These are phyloP conservation scores for Sturmia bella DNA, from an alignment of 2,888 invertebrate species.

Conservation along the genomic window DNA sequence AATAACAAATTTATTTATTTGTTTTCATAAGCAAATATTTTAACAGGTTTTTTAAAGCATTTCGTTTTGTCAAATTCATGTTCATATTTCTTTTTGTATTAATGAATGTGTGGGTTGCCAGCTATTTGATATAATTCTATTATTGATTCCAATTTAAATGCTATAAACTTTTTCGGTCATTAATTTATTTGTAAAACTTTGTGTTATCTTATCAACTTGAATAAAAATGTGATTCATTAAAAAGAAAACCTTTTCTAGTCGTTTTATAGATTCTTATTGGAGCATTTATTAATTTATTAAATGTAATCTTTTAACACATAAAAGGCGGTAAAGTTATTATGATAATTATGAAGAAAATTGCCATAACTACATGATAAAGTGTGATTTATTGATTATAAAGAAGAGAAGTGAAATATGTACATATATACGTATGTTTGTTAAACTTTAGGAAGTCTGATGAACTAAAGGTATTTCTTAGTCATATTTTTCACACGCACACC, in stretches of 20 bases:
- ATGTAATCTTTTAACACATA: constrained; percentile 1
- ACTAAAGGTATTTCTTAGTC: no score
- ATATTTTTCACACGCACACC: no score
- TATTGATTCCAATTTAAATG: not conserved
- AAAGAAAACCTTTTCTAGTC: not conserved
- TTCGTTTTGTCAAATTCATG: not conserved
- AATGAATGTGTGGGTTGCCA: not conserved
- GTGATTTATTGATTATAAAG: no score
- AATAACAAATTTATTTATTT: no score
- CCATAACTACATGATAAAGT: no score
- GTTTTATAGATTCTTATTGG: not conserved
- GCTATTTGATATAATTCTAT: constrained; percentile 5
- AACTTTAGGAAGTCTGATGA: no score
- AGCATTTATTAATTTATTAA: constrained; percentile 29
- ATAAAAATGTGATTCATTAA: constrained; percentile 35
- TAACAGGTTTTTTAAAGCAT: not conserved
- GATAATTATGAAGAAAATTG: no score
- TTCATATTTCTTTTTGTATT: not conserved
- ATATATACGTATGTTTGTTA: no score
- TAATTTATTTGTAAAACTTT: constrained; percentile 13
- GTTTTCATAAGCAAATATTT: not conserved
- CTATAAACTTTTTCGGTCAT: constrained; percentile 10
- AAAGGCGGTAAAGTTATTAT: no score
- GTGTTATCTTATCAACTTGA: constrained; percentile 41
- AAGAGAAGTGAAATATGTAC: no score